Base-by-base conservation (phyloP, 2,888 invertebrate species). In the Amblyjoppa proteus region DNA sequence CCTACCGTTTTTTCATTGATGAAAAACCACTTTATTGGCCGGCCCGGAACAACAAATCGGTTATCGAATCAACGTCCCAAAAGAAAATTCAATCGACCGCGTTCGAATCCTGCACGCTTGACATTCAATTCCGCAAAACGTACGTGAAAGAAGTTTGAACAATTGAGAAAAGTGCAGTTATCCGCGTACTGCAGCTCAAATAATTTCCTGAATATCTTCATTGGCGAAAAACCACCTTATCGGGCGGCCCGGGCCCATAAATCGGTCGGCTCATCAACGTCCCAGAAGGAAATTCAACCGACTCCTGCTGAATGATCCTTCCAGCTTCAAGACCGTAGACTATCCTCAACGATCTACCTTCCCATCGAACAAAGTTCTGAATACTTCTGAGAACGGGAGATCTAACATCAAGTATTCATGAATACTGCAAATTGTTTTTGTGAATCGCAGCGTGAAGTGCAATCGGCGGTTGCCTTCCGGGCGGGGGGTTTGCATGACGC, bases 401-500 rank as follows among this genome's bases (percentile, higher is more conserved):
- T 64, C 31, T 16, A 31, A 7, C 31, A 6, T 64, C 16, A 34
- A 64, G 25, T 53, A 31, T 51, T 51, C 51, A 51, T n/a, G 51
- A n/a, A n/a, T 5, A 31, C 13, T 31, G 45, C 49, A 51, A 51
- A 51, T 51, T 51, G 51, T 49, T 34, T 76, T 34, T 66, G 31
- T 74, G 28, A 61, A 76, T 34, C 20, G 49, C 64, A 51, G 28
- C 31, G 31, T 11, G 25, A 58, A 58, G 16, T 16, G 45, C 28
- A 28, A 13, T 31, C 51, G 49, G 31, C 16, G 51, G 28, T 49
- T 25, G 3, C 25, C 58, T 58, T 58, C 70, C 70, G 70, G 38
- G 28, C 16, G 51, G 16, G 2, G 9, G 66, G 6, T n/a, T 38
- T 2, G 81, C 70, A 41, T 64, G 41, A 74, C 74, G 45, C 25